Evolutionary conservation across 2,888 invertebrate species (phyloP).

Genomic region (Arrhopalites spinosus): DNA sequence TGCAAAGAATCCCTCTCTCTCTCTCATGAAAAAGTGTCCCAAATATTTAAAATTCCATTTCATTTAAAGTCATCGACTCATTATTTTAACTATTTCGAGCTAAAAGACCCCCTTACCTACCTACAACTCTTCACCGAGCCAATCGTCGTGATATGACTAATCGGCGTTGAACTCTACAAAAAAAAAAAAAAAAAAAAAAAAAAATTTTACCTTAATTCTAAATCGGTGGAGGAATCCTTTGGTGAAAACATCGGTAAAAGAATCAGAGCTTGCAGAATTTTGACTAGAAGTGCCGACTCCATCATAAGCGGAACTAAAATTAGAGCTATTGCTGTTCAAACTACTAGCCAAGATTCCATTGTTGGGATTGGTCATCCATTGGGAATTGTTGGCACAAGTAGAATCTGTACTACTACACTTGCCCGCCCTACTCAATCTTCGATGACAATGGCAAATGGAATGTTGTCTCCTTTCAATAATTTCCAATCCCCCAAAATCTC

Average conservation of each 20-base stretch:
- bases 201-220: conserved; percentile 13
- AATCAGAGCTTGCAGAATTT: conserved; percentile 37
- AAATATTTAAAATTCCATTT: no score
- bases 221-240: conserved; percentile 24
- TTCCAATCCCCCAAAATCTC: not conserved
- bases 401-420: not conserved
- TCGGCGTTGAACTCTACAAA: not conserved
- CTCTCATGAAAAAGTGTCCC: no score
- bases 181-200: not conserved
- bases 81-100: no score
- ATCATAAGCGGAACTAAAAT: conserved; percentile 4
- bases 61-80: no score
- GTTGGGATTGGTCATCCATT: not conserved
- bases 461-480: not conserved
- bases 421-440: not conserved
- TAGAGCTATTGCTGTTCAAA: not conserved
- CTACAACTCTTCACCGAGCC: no score
- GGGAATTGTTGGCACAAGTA: no score
- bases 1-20: no score
- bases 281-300: conserved; percentile 23
- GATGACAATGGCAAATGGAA: not conserved
- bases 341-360: not conserved
- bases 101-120: no score
- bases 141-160: not conserved
- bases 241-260: conserved; percentile 28